A percentile compares a stretch with the other conserved stretches of the same genome.
Evolutionary conservation across 2,888 invertebrate species (phyloP).

Genomic region (Coleophora deauratella): DNA sequence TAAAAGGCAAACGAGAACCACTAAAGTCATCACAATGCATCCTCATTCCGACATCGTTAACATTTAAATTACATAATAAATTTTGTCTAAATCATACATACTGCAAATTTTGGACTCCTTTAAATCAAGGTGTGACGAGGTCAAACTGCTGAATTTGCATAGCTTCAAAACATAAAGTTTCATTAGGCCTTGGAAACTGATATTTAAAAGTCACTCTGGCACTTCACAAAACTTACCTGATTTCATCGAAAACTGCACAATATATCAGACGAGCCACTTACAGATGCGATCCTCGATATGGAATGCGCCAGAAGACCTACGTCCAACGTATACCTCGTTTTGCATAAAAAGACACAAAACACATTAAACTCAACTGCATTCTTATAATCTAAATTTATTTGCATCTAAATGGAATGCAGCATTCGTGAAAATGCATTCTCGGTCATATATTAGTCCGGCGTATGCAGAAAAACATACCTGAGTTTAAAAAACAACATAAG

Average conservation of each 20-base stretch:
- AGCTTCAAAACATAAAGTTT: too few relatives aligned
- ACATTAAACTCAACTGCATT: constrained; percentile 40
- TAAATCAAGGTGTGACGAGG: constrained; percentile 58
- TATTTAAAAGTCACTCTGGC: constrained; percentile 29
- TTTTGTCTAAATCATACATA: constrained; percentile 54
- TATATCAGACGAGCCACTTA: constrained; percentile 42
- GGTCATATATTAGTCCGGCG: not conserved
- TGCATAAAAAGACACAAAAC: constrained; percentile 51
- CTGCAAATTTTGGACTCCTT: constrained; percentile 57
- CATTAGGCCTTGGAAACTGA: constrained; percentile 26
- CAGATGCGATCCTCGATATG: constrained; percentile 44
- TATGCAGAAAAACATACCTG: too few relatives aligned
- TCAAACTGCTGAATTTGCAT: constrained; percentile 52
- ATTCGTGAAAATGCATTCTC: constrained; percentile 14
- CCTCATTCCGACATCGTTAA: constrained; percentile 59
- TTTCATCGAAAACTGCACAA: constrained; percentile 1
- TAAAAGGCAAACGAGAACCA: not conserved
- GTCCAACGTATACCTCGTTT: constrained; percentile 44
- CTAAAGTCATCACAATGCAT: constrained; percentile 23
- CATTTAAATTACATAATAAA: constrained; percentile 64
- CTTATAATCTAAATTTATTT: constrained; percentile 37
- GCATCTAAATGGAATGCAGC: constrained; percentile 30
- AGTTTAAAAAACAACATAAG: too few relatives aligned
- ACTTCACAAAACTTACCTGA: constrained; percentile 16
- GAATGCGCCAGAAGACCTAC: constrained; percentile 29